A percentile compares a stretch with the other conserved stretches of the same genome.
phyloP scores from a whole-genome alignment of 53 echinoderm and acorn worm genomes.

The Holothuria scabra region DNA sequence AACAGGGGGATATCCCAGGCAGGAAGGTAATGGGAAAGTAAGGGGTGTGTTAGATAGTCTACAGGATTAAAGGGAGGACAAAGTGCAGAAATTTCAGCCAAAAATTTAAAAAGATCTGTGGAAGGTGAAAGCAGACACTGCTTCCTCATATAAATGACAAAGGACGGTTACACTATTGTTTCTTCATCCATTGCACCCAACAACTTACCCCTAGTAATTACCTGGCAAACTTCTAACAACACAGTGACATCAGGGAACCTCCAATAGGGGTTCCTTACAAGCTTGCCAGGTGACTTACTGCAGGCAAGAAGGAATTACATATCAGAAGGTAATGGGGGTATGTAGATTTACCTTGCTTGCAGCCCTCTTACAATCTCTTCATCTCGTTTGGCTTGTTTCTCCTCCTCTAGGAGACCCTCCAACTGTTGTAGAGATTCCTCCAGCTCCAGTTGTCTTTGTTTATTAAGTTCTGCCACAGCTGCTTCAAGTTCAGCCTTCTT shows the following conservation, averaged over 20 bases:
- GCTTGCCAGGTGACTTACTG: too few relatives aligned
- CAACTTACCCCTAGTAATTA: too few relatives aligned
- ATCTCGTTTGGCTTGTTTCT: slow-evolving; percentile 77
- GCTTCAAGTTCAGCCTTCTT: slow-evolving; percentile 71
- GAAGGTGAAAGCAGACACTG: too few relatives aligned
- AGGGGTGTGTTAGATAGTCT: neutral
- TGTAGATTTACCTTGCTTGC: slow-evolving; percentile 63
- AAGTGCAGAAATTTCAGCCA: neutral
- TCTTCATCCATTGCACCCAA: too few relatives aligned
- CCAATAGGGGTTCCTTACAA: too few relatives aligned
- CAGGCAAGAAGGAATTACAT: too few relatives aligned
- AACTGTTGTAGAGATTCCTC: slow-evolving; percentile 66
- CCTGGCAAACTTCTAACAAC: too few relatives aligned
- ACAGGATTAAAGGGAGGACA: neutral
- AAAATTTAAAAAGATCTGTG: too few relatives aligned
- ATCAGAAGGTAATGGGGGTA: too few relatives aligned
- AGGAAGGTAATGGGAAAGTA: neutral
- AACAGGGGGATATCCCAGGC: neutral
- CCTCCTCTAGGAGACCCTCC: slow-evolving; percentile 64
- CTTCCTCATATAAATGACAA: too few relatives aligned
- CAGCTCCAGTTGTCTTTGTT: slow-evolving; percentile 66
- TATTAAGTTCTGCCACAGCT: slow-evolving; percentile 64
- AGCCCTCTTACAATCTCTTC: slow-evolving; percentile 71
- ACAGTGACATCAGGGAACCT: too few relatives aligned
- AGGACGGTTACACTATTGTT: too few relatives aligned